Evolutionary conservation across 2,888 invertebrate species (phyloP).

Genomic region (Lucinisca nassula): DNA sequence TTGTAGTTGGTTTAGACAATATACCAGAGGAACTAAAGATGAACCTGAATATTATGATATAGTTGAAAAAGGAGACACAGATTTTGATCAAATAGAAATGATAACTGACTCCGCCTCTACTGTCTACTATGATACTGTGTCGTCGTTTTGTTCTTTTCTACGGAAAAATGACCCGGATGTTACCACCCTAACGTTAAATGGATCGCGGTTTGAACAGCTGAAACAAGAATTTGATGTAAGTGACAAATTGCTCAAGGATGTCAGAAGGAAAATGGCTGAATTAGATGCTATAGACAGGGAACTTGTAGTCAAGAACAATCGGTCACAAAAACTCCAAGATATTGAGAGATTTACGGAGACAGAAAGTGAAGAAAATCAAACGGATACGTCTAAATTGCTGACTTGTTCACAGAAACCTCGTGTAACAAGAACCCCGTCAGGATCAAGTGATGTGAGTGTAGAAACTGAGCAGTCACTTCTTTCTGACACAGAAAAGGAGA

Average conservation of each 20-base stretch:
- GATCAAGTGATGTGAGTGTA: background rate
- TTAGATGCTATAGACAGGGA: background rate
- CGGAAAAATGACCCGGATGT: background rate
- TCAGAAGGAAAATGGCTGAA: background rate
- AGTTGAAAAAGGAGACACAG: conserved; percentile 54
- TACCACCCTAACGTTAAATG: background rate
- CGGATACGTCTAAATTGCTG: background rate
- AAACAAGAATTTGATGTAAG: background rate
- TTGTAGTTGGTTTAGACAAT: conserved; percentile 68
- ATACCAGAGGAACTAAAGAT: conserved; percentile 63
- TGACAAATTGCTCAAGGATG: background rate
- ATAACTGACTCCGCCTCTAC: conserved; percentile 48
- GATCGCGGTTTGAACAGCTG: background rate
- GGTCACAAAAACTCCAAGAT: background rate
- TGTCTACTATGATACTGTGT: conserved; percentile 57
- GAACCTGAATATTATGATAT: conserved; percentile 62
- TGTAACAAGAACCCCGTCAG: background rate
- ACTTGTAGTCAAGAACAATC: background rate
- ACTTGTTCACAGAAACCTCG: background rate
- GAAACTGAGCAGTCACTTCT: background rate
- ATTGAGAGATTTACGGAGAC: background rate
- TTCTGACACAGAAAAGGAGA: background rate
- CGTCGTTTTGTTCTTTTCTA: conserved; percentile 62
- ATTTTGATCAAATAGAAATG: conserved; percentile 54
- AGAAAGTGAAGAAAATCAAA: background rate